A percentile compares a stretch with the other conserved stretches of the same genome.
These are phyloP conservation scores for Trachelus stipa DNA, from an alignment of 2,888 invertebrate species.

Conservation along the genomic window DNA sequence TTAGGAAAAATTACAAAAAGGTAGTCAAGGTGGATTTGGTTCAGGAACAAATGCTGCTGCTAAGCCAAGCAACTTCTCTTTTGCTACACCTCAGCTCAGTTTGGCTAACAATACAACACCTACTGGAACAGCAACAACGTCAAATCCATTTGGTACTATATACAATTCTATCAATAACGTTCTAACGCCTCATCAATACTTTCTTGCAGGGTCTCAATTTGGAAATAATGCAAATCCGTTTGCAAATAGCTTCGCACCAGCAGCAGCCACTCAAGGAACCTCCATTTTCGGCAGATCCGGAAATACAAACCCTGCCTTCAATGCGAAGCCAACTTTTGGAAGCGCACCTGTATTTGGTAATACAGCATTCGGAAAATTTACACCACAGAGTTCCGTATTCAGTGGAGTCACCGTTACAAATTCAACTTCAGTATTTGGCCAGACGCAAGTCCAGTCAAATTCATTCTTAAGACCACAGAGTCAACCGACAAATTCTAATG, in stretches of 20 bases:
- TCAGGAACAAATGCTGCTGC: slow-evolving; percentile 14
- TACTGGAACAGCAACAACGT: slow-evolving; percentile 4
- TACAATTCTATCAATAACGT: neutral
- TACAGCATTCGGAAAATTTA: slow-evolving; percentile 44
- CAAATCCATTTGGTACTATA: slow-evolving; percentile 9
- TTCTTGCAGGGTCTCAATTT: neutral
- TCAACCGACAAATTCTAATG: slow-evolving; percentile 39
- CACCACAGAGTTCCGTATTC: slow-evolving; percentile 38
- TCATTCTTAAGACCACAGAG: slow-evolving; percentile 48
- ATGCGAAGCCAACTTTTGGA: slow-evolving; percentile 53
- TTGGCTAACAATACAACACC: slow-evolving; percentile 25
- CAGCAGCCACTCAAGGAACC: slow-evolving; percentile 29
- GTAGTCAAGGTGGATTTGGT: slow-evolving; percentile 33
- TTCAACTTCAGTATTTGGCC: slow-evolving; percentile 46
- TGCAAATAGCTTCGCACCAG: slow-evolving; percentile 28
- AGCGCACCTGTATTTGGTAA: slow-evolving; percentile 38
- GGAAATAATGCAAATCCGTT: slow-evolving; percentile 39
- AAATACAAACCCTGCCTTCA: slow-evolving; percentile 44
- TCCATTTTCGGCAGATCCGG: slow-evolving; percentile 48
- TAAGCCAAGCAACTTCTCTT: slow-evolving; percentile 38
- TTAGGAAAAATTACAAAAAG: slow-evolving; percentile 53
- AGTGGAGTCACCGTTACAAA: slow-evolving; percentile 34
- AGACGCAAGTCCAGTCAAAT: slow-evolving; percentile 35
- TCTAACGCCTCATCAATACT: neutral
- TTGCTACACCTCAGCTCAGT: slow-evolving; percentile 39